Evolutionary conservation across 1,140 invertebrate genomes (phyloP), one percentile per base, ranked within the genome.

Genomic region (Eriosoma lanigerum): DNA sequence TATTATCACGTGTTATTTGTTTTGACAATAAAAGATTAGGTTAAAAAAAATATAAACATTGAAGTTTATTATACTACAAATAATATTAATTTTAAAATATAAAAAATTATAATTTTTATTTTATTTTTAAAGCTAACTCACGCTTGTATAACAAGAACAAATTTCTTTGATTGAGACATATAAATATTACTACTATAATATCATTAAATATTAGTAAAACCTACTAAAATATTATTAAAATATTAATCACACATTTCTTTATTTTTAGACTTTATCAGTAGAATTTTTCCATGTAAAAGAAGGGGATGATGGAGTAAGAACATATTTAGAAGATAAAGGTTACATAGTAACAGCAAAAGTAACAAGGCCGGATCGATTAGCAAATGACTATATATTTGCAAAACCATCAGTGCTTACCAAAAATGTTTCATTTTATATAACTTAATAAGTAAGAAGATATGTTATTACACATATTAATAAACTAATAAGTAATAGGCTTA

Each of bases 201-300:
- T 38, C 13, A 48, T 13, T 48, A n/a, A n/a, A n/a, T n/a, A n/a
- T n/a, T n/a, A n/a, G n/a, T n/a, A n/a, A n/a, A n/a, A n/a, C n/a
- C 8, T 38, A 38, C 3, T 38, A 4, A 4, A 38, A 4, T 38
- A 38, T 38, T 12, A 48, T 13, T 48, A 48, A 48, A 48, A 13
- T 48, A 48, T 48, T 48, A 48, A 6, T 8, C 4, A 48, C 13
- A 26, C 26, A 46, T 68, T 52, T 52, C 15, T 72, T 29, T 54
- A 48, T 66, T 76, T 81, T 38, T 66, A 81, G 81, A 81, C 81
- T 26, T 72, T 81, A 38, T 81, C 81, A 21, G 81, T 81, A 0
- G 81, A 81, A 78, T 81, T 73, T 60, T 75, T 64, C 13, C 81
- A 81, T 64, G 81, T 81, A 17, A 81, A 81, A 44, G 81, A 81